Evolutionary conservation across 2,888 invertebrate genomes (phyloP).

Genomic region (Hedychridium roseum): DNA sequence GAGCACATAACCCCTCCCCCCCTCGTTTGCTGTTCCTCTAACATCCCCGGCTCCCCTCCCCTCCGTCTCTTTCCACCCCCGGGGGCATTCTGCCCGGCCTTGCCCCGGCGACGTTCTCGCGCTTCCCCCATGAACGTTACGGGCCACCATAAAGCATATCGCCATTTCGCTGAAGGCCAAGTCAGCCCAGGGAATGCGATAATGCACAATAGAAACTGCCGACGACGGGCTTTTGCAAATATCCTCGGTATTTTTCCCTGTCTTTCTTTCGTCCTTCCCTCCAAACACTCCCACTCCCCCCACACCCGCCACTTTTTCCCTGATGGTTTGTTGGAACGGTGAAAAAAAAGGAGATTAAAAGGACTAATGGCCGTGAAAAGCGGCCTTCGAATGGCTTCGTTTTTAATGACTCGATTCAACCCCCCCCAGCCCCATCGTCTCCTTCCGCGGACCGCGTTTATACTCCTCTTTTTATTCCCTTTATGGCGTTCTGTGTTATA

Average conservation of each 20-base stretch:
- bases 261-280: conserved; percentile 3
- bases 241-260: no score
- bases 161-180: conserved; percentile 39
- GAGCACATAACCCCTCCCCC: conserved; percentile 37
- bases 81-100: conserved; percentile 14
- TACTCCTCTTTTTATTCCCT: background rate
- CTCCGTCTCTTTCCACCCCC: conserved; percentile 1
- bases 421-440: background rate
- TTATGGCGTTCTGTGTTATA: no score
- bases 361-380: conserved; percentile 30
- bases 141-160: conserved; percentile 48
- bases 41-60: conserved; percentile 9
- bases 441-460: background rate
- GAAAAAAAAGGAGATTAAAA: conserved; percentile 33
- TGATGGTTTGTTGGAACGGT: background rate
- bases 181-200: conserved; percentile 28
- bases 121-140: conserved; percentile 39
- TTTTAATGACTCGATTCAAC: conserved; percentile 2
- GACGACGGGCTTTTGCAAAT: no score
- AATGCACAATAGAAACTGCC: no score
- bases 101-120: conserved; percentile 12
- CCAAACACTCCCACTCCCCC: background rate
- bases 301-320: background rate
- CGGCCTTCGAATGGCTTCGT: conserved; percentile 6
- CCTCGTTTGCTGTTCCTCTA: conserved; percentile 17